Evolutionary conservation across 2,797 vertebrate species (phyloP), one percentile per base, ranked within the genome.

Genomic region (Karalla daura): DNA sequence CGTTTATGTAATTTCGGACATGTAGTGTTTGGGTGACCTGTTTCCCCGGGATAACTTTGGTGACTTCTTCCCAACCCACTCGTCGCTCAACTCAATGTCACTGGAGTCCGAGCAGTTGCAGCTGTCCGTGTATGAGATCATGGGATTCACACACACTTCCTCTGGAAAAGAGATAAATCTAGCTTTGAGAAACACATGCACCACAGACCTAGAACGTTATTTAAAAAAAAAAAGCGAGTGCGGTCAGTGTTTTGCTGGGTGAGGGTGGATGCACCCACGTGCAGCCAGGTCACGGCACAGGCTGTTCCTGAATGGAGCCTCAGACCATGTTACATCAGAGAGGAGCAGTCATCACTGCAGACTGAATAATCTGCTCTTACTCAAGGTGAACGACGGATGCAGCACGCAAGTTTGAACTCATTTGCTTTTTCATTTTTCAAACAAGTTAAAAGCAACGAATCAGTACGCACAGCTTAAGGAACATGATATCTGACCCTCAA

Each of bases 31-130:
- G 63, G 94, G 90, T 46, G 94, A 99, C 88, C 98, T 96, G 94
- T 96, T 99, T 88, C 97, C 96, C 81, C 97, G 90, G 74, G 96
- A 95, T 83, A 98, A 94, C 92, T 98, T 98, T 62, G 98, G 98
- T 35, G 98, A 99, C 82, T 98, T 98, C 85, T 97, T 98, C 53
- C 96, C 96, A 20, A 96, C 96, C 97, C 97, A 98, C 86, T 99
- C 98, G 30, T 99, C 98, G 14, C 96, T 99, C 81, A 99, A 83
- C 86, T 99, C 98, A 0, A 99, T 96, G 90, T 99, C 98, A 0
- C 98, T 99, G 87, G 97, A 98, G 94, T 99, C 98, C 0, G 98
- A 99, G 88, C 98, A 98, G 94, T 99, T 98, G 84, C 98, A 99
- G 94, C 97, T 99, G 94, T 99, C 98, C 37, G 95, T 95, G 65